phyloP scores from a whole-genome alignment of 2,888 invertebrate species.

The Trissoscelio sp. region DNA sequence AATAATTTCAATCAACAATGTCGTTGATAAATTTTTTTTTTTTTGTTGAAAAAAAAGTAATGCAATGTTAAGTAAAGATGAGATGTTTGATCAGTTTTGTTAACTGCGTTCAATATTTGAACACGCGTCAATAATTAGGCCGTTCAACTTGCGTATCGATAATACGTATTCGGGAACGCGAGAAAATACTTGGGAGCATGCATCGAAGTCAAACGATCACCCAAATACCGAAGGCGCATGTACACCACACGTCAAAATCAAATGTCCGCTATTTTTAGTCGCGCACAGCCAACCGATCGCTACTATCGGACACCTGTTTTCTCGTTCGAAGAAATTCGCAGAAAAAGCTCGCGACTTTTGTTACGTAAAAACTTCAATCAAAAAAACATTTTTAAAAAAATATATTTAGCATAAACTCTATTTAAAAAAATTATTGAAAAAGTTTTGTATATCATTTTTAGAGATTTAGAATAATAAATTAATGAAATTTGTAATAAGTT shows the following conservation, averaged over 20 bases:
- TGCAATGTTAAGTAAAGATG: no score
- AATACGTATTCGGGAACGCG: conserved; percentile 20
- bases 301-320: conserved; percentile 77
- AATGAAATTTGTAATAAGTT: no score
- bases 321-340: conserved; percentile 44
- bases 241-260: conserved; percentile 79
- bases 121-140: conserved; percentile 40
- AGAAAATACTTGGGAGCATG: conserved; percentile 8
- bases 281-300: conserved; percentile 74
- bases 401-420: no score
- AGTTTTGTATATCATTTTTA: no score
- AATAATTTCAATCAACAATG: no score
- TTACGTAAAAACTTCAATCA: neutral
- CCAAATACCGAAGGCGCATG: conserved; percentile 74
- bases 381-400: no score
- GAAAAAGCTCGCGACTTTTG: conserved; percentile 28
- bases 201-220: conserved; percentile 63
- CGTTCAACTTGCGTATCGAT: conserved; percentile 44
- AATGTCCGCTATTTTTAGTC: conserved; percentile 80
- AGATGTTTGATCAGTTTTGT: conserved; percentile 25
- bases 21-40: no score
- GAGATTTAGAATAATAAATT: no score
- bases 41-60: no score
- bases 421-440: no score
- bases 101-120: conserved; percentile 25